A percentile compares a stretch with the other conserved stretches of the same genome.
Conservation (phyloP, 1,140 invertebrate species). For the Drosophila repletoides region DNA sequence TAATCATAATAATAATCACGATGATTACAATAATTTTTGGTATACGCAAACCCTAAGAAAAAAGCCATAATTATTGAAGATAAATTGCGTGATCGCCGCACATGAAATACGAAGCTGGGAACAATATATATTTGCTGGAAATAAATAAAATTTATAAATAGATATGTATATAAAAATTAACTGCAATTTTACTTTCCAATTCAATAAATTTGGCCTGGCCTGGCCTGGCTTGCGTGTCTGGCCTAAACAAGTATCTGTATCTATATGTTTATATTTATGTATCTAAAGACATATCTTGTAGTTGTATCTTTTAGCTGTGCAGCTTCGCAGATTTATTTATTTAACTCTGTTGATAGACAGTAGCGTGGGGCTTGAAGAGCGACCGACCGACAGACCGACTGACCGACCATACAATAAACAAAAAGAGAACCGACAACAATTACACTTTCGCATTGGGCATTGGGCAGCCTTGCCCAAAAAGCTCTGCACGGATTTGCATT, state of each 20-base stretch:
- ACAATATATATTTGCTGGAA: conserved; percentile 57
- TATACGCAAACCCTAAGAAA: conserved; percentile 37
- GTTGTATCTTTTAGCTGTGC: conserved; percentile 7
- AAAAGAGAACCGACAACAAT: conserved; percentile 47
- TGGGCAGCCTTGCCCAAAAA: conserved; percentile 21
- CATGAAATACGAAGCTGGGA: conserved; percentile 44
- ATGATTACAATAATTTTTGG: conserved; percentile 5
- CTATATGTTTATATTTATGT: conserved; percentile 2
- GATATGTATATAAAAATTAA: conserved; percentile 25
- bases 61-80: conserved; percentile 56
- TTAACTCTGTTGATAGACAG: conserved; percentile 43
- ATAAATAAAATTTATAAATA: conserved; percentile 70
- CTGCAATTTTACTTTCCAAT: conserved; percentile 78
- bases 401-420: conserved; percentile 8
- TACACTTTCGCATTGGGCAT: conserved; percentile 16
- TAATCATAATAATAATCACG: conserved; percentile 5
- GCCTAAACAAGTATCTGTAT: conserved; percentile 32
- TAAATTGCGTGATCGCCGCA: conserved; percentile 52
- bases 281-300: conserved; percentile 10
- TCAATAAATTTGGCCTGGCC: conserved; percentile 63
- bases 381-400: too few species aligned
- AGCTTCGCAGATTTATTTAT: conserved; percentile 40
- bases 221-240: conserved; percentile 61
- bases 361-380: conserved; percentile 24
- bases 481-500: conserved; percentile 30